Evolutionary conservation across 2,797 vertebrate species (phyloP).

Genomic region (Oreonectes daqikongensis): DNA sequence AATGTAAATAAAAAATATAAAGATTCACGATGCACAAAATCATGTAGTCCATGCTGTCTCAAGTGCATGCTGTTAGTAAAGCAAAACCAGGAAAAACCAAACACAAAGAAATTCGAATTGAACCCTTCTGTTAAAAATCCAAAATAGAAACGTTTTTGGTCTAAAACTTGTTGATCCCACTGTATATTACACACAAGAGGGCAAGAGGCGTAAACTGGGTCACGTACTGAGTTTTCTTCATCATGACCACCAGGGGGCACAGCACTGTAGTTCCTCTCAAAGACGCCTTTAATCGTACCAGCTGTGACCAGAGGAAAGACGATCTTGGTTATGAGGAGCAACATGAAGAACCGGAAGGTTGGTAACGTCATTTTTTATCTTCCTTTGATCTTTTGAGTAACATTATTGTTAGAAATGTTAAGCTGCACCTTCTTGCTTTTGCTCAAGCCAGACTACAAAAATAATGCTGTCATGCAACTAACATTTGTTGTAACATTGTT

Average conservation of each 20-base stretch:
- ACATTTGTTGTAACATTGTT: neutral
- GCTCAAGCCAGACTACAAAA: neutral
- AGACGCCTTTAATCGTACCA: slow-evolving; percentile 9
- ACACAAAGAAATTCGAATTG: no score
- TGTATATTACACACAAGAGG: slow-evolving; percentile 3
- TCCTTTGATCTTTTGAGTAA: neutral
- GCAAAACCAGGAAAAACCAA: no score
- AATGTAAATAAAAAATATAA: no score
- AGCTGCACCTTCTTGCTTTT: neutral
- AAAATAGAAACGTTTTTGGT: neutral
- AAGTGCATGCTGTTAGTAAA: neutral
- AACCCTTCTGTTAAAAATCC: neutral
- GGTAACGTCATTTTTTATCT: slow-evolving; percentile 37
- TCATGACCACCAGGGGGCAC: slow-evolving; percentile 48
- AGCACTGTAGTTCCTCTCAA: neutral
- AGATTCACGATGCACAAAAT: neutral
- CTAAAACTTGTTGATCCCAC: neutral
- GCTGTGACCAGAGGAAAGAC: slow-evolving; percentile 46
- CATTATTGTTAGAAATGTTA: neutral
- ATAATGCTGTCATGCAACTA: neutral
- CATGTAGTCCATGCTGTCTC: neutral
- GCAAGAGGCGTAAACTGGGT: slow-evolving; percentile 5
- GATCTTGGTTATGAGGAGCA: slow-evolving; percentile 36
- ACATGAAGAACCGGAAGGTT: slow-evolving; percentile 46
- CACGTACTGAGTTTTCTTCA: neutral